Evolutionary conservation across 2,797 vertebrate species (phyloP).

Genomic region (Scolopax rusticola): DNA sequence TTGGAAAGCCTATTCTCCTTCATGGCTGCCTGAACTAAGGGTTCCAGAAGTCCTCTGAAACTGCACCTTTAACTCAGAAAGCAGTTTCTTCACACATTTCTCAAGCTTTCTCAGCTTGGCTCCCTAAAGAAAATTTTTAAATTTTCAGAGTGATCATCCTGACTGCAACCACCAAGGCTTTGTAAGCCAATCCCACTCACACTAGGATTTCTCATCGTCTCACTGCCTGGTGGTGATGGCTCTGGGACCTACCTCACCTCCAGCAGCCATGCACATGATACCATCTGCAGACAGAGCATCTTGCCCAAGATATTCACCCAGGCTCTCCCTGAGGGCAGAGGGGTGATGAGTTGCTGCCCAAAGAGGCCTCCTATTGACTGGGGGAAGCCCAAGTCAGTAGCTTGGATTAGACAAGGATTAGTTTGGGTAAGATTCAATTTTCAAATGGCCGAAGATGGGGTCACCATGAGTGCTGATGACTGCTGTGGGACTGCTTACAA

Average conservation of each 20-base stretch:
- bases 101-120: background rate
- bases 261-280: background rate
- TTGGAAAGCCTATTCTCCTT: background rate
- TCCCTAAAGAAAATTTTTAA: background rate
- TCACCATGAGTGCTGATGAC: background rate
- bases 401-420: background rate
- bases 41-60: background rate
- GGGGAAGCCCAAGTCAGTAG: background rate
- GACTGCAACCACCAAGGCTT: background rate
- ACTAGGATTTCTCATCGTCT: background rate
- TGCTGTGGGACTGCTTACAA: background rate
- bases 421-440: background rate
- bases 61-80: background rate
- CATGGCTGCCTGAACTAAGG: background rate
- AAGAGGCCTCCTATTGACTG: background rate
- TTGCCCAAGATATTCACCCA: background rate
- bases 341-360: too few species aligned
- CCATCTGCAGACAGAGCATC: background rate
- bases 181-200: background rate
- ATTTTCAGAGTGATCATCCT: background rate
- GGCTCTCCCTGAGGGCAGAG: background rate
- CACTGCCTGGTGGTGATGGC: background rate
- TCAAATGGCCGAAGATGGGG: background rate
- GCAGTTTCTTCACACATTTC: background rate
- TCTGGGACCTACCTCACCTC: background rate